These are phyloP conservation scores for Planiliza haematocheilus DNA, from an alignment of 2,113 vertebrate genomes.

Conservation along the genomic window DNA sequence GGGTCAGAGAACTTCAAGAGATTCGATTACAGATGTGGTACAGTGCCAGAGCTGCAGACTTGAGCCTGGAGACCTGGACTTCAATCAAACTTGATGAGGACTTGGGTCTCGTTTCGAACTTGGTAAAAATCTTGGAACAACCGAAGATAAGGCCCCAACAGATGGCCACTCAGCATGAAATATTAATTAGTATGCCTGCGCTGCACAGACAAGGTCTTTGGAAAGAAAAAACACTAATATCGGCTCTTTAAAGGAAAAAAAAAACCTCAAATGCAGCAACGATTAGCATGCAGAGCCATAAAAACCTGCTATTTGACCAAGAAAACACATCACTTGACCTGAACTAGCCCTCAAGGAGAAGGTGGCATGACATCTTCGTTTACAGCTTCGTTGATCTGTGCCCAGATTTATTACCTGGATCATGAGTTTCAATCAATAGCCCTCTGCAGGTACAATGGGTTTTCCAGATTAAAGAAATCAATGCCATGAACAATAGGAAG, in stretches of 20 bases:
- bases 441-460: not conserved
- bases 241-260: not conserved
- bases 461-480: not conserved
- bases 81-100: not conserved
- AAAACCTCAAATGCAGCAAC: not conserved
- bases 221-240: not conserved
- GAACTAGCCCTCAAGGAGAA: not conserved
- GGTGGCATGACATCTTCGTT: not conserved
- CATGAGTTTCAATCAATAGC: not conserved
- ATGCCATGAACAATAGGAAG: not conserved
- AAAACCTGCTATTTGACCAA: not conserved
- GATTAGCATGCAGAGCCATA: not conserved
- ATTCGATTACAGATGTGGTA: slow-evolving; percentile 41
- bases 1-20: slow-evolving; percentile 46
- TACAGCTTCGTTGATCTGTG: not conserved
- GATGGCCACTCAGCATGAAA: not conserved
- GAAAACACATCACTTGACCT: not conserved
- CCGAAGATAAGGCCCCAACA: not conserved
- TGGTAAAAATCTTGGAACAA: not conserved
- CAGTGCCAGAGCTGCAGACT: slow-evolving; percentile 2
- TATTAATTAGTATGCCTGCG: not conserved
- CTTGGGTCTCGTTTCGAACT: not conserved
- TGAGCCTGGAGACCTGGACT: slow-evolving; percentile 26
- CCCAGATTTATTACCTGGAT: not conserved
- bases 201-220: not conserved